Percentiles rank a stretch among this genome's conserved stretches.
Evolutionary conservation across 2,888 invertebrate species (phyloP).

Genomic region (Lasioglossum oenotherae): DNA sequence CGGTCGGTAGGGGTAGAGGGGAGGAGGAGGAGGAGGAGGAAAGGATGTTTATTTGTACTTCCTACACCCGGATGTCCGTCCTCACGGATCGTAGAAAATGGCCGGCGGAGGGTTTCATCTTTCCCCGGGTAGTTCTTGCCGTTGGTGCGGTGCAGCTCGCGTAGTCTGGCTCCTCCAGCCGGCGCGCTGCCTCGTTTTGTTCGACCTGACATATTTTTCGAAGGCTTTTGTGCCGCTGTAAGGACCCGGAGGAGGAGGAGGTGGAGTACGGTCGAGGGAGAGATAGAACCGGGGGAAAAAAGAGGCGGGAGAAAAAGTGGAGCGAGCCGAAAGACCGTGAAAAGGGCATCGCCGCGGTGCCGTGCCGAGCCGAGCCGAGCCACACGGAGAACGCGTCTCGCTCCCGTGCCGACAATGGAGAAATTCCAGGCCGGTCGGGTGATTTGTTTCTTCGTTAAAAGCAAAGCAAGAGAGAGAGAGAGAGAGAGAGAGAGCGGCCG

Average conservation of each 20-base stretch:
- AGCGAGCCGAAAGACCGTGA: slow-evolving; percentile 55
- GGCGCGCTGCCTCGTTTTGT: slow-evolving; percentile 69
- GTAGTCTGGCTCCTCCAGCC: slow-evolving; percentile 36
- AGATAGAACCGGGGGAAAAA: slow-evolving; percentile 23
- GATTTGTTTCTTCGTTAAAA: slow-evolving; percentile 64
- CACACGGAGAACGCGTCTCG: background rate
- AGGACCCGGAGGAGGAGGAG: slow-evolving; percentile 58
- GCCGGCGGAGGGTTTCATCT: slow-evolving; percentile 38
- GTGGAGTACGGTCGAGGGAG: background rate
- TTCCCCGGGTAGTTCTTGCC: slow-evolving; percentile 31
- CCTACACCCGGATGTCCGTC: slow-evolving; percentile 66
- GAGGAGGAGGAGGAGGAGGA: background rate
- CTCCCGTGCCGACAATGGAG: slow-evolving; percentile 40
- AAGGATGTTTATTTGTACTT: slow-evolving; percentile 73
- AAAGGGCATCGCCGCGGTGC: slow-evolving; percentile 57
- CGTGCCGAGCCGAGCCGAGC: no score
- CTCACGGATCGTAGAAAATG: slow-evolving; percentile 64
- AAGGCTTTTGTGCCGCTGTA: slow-evolving; percentile 69
- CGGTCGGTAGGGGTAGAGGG: slow-evolving; percentile 28
- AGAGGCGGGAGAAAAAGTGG: slow-evolving; percentile 52
- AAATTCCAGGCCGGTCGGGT: slow-evolving; percentile 47
- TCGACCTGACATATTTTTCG: slow-evolving; percentile 76
- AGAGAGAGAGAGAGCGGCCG: background rate
- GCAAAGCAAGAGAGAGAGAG: slow-evolving; percentile 23
- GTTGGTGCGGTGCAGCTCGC: slow-evolving; percentile 15